Percentiles rank a stretch among this genome's conserved stretches.
phyloP scores from a whole-genome alignment of 1,140 invertebrate genomes.

The Lethocerus indicus region DNA sequence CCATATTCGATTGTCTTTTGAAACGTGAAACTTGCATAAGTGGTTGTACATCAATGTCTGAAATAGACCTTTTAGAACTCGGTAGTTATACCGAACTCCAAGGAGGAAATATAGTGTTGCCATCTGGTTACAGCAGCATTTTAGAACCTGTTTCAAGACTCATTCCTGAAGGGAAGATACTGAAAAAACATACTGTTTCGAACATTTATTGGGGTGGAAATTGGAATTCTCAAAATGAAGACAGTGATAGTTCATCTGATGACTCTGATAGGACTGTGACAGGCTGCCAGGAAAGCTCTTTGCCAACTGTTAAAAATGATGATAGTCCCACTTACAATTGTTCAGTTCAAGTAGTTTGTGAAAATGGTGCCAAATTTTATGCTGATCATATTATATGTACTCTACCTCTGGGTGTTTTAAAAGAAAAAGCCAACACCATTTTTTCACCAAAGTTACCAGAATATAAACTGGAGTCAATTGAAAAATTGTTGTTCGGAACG shows the following conservation, averaged over 20 bases:
- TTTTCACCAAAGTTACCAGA: conserved; percentile 74
- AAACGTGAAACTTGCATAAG: conserved; percentile 90
- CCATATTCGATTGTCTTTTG: conserved; percentile 79
- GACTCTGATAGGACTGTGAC: conserved; percentile 58
- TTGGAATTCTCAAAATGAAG: conserved; percentile 13
- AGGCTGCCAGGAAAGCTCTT: conserved; percentile 31
- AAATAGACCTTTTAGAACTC: conserved; percentile 71
- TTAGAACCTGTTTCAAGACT: conserved; percentile 59
- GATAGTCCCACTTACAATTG: background rate
- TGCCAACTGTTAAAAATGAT: conserved; percentile 12
- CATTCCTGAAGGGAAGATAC: conserved; percentile 52
- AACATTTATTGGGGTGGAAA: conserved; percentile 52
- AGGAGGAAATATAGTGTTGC: conserved; percentile 82
- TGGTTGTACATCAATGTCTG: conserved; percentile 78
- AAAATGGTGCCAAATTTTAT: conserved; percentile 54
- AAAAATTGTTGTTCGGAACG: conserved; percentile 72
- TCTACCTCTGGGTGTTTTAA: conserved; percentile 79
- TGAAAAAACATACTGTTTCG: conserved; percentile 49
- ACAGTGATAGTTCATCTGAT: conserved; percentile 43
- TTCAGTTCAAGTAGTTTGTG: conserved; percentile 47
- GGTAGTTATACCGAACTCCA: conserved; percentile 87
- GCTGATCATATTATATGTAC: conserved; percentile 83
- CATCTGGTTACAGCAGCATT: conserved; percentile 75
- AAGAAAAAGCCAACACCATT: conserved; percentile 50
- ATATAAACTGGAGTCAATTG: conserved; percentile 67